These are phyloP conservation scores for Chromobotia macracanthus DNA, from an alignment of 2,797 vertebrate genomes.

Conservation along the genomic window DNA sequence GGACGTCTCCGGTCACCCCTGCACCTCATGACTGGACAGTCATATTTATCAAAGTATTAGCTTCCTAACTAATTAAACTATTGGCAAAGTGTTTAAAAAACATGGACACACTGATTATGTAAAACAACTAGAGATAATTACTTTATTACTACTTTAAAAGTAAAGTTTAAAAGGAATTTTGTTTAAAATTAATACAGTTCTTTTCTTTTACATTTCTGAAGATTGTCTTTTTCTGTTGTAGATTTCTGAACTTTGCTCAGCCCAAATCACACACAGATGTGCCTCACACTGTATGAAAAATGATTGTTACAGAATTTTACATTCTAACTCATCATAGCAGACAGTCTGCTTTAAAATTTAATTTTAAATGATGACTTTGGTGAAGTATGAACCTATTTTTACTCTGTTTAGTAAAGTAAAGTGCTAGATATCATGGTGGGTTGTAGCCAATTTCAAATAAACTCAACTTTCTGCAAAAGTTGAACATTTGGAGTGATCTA, in stretches of 20 bases:
- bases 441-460: not conserved
- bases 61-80: not conserved
- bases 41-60: not conserved
- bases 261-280: conserved; percentile 1
- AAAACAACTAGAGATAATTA: not conserved
- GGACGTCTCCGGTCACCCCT: conserved; percentile 29
- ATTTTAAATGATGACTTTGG: conserved; percentile 17
- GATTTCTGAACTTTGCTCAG: not conserved
- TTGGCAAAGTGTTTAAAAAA: not conserved
- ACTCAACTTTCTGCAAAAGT: not conserved
- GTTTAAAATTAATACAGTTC: not conserved
- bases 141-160: no score
- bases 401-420: not conserved
- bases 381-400: conserved; percentile 4
- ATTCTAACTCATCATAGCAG: conserved; percentile 1
- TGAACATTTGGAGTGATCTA: not conserved
- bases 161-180: not conserved
- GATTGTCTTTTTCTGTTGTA: not conserved
- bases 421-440: not conserved
- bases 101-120: not conserved
- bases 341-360: not conserved
- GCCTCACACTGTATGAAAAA: conserved; percentile 4
- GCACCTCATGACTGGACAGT: not conserved
- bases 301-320: not conserved
- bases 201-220: not conserved